phyloP scores from a whole-genome alignment of 2,888 invertebrate genomes.

The Drosophila infuscata region DNA sequence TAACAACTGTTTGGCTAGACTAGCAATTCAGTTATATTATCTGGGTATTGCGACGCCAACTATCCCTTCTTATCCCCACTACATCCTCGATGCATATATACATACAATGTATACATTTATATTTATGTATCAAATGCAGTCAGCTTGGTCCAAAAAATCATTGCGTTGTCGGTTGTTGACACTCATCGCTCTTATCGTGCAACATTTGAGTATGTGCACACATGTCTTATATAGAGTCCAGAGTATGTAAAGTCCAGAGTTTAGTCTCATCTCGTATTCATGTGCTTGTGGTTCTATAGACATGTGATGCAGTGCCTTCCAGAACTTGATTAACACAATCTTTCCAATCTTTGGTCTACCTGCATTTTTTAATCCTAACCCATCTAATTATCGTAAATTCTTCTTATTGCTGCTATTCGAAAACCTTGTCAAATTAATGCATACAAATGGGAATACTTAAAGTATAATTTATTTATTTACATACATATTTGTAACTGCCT shows the following conservation, averaged over 20 bases:
- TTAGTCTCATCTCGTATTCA: conserved; percentile 34
- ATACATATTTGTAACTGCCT: not conserved
- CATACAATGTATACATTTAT: not conserved
- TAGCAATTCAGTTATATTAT: conserved; percentile 29
- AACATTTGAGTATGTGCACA: conserved; percentile 1
- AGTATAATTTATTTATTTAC: not conserved
- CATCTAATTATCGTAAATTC: not conserved
- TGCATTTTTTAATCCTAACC: not conserved
- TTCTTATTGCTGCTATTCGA: not conserved
- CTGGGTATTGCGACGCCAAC: conserved; percentile 18
- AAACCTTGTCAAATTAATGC: no score
- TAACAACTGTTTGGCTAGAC: not conserved
- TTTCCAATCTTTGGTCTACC: not conserved
- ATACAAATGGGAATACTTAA: not conserved
- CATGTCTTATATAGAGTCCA: not conserved
- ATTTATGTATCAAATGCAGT: conserved; percentile 18
- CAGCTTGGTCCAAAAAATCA: conserved; percentile 20
- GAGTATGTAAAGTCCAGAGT: conserved; percentile 32
- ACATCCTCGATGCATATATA: not conserved
- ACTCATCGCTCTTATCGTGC: conserved; percentile 41
- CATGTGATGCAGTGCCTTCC: not conserved
- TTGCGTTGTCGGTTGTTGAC: conserved; percentile 57
- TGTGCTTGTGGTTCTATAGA: conserved; percentile 9
- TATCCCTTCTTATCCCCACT: not conserved
- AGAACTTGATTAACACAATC: not conserved